phyloP scores from a whole-genome alignment of 2,113 vertebrate species.

The Gadus macrocephalus region DNA sequence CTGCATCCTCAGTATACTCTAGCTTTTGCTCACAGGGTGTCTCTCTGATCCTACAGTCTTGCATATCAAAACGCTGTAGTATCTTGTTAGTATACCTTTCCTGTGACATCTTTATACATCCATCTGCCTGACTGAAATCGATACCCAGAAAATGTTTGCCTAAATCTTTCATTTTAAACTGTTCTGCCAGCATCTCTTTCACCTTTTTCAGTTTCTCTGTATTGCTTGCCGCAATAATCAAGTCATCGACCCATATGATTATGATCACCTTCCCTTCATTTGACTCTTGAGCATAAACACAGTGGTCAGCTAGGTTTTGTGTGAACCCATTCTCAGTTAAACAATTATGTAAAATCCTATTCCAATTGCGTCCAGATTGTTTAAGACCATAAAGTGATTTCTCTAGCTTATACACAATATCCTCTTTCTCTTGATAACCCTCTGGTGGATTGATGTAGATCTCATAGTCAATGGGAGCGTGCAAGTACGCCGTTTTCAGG shows the following conservation, averaged over 20 bases:
- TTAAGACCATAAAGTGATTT: constrained; percentile 42
- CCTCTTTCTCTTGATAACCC: constrained; percentile 17
- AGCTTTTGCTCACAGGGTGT: no score
- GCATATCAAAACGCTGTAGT: no score
- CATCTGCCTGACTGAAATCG: no score
- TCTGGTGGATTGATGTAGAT: constrained; percentile 33
- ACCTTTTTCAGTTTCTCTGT: constrained; percentile 2
- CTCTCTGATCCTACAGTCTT: no score
- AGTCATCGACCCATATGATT: constrained; percentile 42
- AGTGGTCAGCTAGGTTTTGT: constrained; percentile 27
- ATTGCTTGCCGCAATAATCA: constrained; percentile 28
- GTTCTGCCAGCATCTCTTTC: constrained; percentile 19
- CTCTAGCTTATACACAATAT: constrained; percentile 33
- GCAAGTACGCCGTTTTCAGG: no score
- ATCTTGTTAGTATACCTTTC: no score
- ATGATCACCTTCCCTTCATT: constrained; percentile 22
- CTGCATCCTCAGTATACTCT: no score
- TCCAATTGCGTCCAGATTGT: constrained; percentile 39
- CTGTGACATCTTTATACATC: no score
- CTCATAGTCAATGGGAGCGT: no score
- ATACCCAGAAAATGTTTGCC: no score
- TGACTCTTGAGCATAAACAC: constrained; percentile 28
- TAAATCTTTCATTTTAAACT: constrained; percentile 31
- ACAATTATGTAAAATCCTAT: constrained; percentile 30
- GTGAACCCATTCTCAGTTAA: neutral